Evolutionary conservation across 2,888 invertebrate genomes (phyloP).

Genomic region (Spodoptera exigua): DNA sequence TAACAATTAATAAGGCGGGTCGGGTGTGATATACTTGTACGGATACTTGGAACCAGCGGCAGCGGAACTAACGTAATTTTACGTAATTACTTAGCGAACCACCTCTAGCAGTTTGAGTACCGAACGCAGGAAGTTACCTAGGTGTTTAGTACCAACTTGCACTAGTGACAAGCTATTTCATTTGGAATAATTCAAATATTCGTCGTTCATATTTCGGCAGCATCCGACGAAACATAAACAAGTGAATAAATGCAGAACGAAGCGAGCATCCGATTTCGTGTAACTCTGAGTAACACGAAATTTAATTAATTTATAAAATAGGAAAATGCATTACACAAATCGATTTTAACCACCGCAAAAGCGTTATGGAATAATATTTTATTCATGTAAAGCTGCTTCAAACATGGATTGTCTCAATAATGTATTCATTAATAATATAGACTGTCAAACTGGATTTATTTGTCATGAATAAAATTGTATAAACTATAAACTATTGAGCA

Average conservation of each 20-base stretch:
- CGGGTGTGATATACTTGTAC: constrained; percentile 8
- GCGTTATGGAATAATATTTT: neutral
- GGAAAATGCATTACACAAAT: constrained; percentile 1
- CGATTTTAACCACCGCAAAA: constrained; percentile 3
- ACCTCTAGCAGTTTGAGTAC: constrained; percentile 22
- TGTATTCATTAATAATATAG: constrained; percentile 5
- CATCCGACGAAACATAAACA: constrained; percentile 1
- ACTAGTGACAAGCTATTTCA: neutral
- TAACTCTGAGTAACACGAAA: neutral
- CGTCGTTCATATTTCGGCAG: too few relatives aligned
- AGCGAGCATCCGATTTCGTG: neutral
- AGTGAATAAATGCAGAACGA: neutral
- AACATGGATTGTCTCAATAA: constrained; percentile 8
- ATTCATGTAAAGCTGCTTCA: constrained; percentile 4
- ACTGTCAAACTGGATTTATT: constrained; percentile 21
- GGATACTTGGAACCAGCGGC: constrained; percentile 25
- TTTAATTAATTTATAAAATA: neutral
- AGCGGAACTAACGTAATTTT: constrained; percentile 39
- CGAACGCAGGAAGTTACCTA: constrained; percentile 4
- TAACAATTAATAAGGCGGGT: constrained; percentile 33
- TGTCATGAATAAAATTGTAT: constrained; percentile 10
- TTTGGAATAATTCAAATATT: constrained; percentile 3
- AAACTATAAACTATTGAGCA: neutral
- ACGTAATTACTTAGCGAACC: constrained; percentile 46
- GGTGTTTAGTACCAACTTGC: neutral